Base-by-base conservation (phyloP, 2,888 invertebrate species). In the Zygothrica quintamaculata region DNA sequence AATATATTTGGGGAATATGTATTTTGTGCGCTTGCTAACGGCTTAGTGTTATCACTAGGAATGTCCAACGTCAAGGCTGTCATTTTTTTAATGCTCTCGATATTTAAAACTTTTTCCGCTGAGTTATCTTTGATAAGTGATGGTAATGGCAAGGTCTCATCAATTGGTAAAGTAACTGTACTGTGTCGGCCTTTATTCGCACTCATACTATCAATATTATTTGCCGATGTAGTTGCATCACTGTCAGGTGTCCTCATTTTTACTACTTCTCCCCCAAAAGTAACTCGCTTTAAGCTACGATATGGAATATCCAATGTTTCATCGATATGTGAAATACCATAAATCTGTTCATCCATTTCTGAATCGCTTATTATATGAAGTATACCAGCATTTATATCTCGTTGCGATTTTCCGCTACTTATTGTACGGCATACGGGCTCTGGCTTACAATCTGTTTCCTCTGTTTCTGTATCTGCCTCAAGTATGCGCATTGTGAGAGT, bases 181-280 rank as follows among this genome's bases (percentile, higher is more conserved):
- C 25, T 22, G 1, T n/a, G 29, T n/a, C 25, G 51, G 16, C 18
- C 37, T 1, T 51, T 11, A n/a, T 34, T 46, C 6, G 18, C 36
- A 16, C 34, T 31, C 7, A 6, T n/a, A 9, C 29, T 72, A 8
- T 61, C 62, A 6, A 9, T 47, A 13, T 74, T 70, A 31, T 59
- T 74, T 1, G 69, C 77, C 8, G 92, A 92, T 1, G 84, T 80
- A 43, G 93, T 92, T 22, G 94, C 94, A 86, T 96, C 96, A 89
- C 96, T 96, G 75, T 96, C 96, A 0, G 96, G 96, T 9, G 96
- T 96, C 66, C 96, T 92, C 90, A 96, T 93, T 92, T 96, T 96
- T 2, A 96, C 94, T 68, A 95, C 93, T 91, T 96, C 96, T n/a
- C 96, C 96, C 3, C 96, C 96, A 77, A 96, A 96, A 44, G 95